Base-by-base conservation (phyloP, 2,888 invertebrate species). In the Spodoptera picta region DNA sequence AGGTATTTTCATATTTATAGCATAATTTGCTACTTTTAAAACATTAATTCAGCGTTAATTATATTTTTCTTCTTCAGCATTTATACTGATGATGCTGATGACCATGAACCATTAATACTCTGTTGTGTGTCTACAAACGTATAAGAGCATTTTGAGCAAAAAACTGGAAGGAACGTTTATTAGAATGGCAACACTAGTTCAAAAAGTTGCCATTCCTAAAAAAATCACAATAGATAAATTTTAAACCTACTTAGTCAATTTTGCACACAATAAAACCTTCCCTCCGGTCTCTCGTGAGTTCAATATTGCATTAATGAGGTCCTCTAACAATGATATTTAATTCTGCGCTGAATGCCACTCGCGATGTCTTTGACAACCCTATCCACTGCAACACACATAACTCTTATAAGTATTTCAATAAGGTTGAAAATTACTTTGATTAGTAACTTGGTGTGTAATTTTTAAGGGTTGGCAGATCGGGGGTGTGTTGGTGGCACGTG, bases 281-380 rank as follows among this genome's bases (percentile, higher is more conserved):
- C 88, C 89, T 77, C 74, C 75, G 75, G 73, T 81, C 83, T 80
- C 84, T 82, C 83, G 79, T 82, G 85, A 88, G 87, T 89, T 88
- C 92, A 90, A 90, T 92, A 92, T 93, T 92, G 90, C 92, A 92
- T 92, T 92, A 93, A 92, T 92, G 88, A 90, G 90, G 85, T 87
- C 80, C 79, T 77, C 88, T 86, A 90, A 94, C 93, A 93, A 94
- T 94, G 90, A 90, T 89, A 92, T 94, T 93, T 93, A 93, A 94
- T 92, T 91, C 91, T 86, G 79, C 84, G 87, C 85, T 85, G 88
- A 91, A 90, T 72, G 60, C 91, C 89, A 90, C 87, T 89, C 85
- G 83, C 90, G 78, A 79, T 76, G 79, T 72, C 73, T 77, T 75
- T 68, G 58, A 69, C 65, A 60, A 65, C 54, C 60, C 66, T 65